Percentiles rank a stretch among this genome's conserved stretches.
Evolutionary conservation across 2,113 vertebrate genomes (phyloP).

Genomic region (Nycticorax nycticorax): DNA sequence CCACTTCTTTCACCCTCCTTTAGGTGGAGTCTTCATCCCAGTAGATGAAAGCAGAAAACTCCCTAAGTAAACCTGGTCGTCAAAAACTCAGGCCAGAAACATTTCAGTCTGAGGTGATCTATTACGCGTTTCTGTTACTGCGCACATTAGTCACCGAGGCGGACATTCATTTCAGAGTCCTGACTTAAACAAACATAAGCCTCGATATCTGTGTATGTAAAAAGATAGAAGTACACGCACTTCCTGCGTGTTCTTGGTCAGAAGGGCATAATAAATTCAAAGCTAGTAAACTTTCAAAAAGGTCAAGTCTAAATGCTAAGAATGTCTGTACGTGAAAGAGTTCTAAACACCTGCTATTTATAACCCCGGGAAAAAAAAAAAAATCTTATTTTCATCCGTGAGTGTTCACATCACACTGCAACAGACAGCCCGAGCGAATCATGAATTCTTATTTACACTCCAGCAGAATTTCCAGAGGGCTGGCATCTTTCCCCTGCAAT

Average conservation of each 20-base stretch:
- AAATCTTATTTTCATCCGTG: background rate
- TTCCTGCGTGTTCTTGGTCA: background rate
- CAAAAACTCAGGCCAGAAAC: background rate
- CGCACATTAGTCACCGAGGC: background rate
- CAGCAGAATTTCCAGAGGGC: background rate
- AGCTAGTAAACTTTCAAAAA: background rate
- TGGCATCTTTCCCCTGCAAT: background rate
- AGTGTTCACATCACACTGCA: background rate
- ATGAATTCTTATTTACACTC: background rate
- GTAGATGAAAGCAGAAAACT: background rate
- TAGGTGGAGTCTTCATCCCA: background rate
- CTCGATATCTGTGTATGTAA: background rate
- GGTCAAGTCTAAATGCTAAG: background rate
- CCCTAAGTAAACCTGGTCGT: background rate
- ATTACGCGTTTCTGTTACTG: background rate
- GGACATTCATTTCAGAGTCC: background rate
- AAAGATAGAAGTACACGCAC: background rate
- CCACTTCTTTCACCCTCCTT: background rate
- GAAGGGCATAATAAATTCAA: background rate
- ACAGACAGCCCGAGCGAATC: background rate
- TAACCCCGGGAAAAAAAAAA: background rate
- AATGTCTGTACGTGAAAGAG: background rate
- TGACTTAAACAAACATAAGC: background rate
- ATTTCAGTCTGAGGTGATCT: background rate
- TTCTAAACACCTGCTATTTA: background rate